phyloP scores from a whole-genome alignment of 2,797 vertebrate genomes.

The Xenentodon cancila region DNA sequence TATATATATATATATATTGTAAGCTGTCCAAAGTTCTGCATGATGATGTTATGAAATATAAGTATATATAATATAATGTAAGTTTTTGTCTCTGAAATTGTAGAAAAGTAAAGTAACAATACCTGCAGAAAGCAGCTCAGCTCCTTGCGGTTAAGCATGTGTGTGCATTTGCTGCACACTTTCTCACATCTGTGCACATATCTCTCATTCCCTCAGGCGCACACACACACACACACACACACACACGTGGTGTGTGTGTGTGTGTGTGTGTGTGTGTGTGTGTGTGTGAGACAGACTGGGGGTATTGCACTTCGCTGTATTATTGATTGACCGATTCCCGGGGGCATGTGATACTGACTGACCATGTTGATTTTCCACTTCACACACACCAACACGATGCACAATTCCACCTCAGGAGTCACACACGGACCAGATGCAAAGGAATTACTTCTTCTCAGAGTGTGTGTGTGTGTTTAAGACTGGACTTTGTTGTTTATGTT shows the following conservation, averaged over 20 bases:
- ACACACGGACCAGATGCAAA: conserved; percentile 1
- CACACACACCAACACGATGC: conserved; percentile 10
- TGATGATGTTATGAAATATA: background rate
- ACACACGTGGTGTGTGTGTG: conserved; percentile 13
- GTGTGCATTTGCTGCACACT: background rate
- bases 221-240: conserved; percentile 13
- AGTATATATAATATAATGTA: too few species aligned
- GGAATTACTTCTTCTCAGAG: too few species aligned
- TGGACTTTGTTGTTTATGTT: too few species aligned
- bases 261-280: conserved; percentile 4
- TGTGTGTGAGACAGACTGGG: conserved; percentile 14
- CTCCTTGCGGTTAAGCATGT: background rate
- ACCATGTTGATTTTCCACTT: conserved; percentile 64
- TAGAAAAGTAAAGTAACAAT: too few species aligned
- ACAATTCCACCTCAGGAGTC: conserved; percentile 12
- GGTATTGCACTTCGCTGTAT: conserved; percentile 62
- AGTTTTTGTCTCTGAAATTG: too few species aligned
- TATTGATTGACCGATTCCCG: conserved; percentile 69
- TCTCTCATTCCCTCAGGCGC: conserved; percentile 1
- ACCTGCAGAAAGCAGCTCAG: background rate
- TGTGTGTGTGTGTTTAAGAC: too few species aligned
- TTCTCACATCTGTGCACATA: background rate
- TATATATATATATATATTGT: too few species aligned
- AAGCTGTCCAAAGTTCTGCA: background rate
- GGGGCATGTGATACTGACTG: conserved; percentile 55